phyloP scores from a whole-genome alignment of 2,888 invertebrate genomes.

The Cristatella mucedo region DNA sequence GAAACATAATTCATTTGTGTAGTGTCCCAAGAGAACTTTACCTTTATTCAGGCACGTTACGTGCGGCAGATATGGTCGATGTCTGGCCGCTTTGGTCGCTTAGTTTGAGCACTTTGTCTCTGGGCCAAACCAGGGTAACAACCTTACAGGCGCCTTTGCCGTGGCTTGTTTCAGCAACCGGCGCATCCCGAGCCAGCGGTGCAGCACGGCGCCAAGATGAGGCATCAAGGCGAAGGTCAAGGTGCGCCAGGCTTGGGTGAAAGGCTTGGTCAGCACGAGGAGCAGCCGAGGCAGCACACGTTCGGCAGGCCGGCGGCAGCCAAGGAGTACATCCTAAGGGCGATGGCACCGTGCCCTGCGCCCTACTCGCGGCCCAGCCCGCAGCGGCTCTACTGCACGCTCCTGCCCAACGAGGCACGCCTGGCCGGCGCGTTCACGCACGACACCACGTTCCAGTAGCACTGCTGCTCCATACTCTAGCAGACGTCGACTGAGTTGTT shows the following conservation, averaged over 20 bases:
- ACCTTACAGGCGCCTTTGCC: too few relatives aligned
- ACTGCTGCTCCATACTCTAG: too few relatives aligned
- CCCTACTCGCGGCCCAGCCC: conserved; percentile 47
- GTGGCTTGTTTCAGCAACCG: conserved; percentile 40
- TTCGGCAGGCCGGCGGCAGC: conserved; percentile 46
- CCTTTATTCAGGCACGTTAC: too few relatives aligned
- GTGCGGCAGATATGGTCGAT: too few relatives aligned
- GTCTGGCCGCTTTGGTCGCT: too few relatives aligned
- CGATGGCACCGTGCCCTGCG: conserved; percentile 47
- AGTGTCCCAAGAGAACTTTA: too few relatives aligned
- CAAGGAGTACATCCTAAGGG: conserved; percentile 52
- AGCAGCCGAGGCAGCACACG: conserved; percentile 16
- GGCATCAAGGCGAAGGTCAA: conserved; percentile 11
- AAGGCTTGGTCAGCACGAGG: conserved; percentile 3
- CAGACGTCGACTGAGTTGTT: too few relatives aligned
- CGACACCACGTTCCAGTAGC: conserved; percentile 51
- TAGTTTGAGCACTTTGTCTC: too few relatives aligned
- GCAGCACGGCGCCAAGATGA: conserved; percentile 21
- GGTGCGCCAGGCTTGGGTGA: neutral
- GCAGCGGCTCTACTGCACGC: conserved; percentile 53
- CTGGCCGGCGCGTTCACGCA: conserved; percentile 64
- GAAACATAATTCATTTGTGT: too few relatives aligned
- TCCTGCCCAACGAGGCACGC: conserved; percentile 51
- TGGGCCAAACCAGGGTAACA: too few relatives aligned
- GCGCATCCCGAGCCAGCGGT: conserved; percentile 42